Evolutionary conservation across 2,888 invertebrate species (phyloP).

Genomic region (Noctua fimbriata): DNA sequence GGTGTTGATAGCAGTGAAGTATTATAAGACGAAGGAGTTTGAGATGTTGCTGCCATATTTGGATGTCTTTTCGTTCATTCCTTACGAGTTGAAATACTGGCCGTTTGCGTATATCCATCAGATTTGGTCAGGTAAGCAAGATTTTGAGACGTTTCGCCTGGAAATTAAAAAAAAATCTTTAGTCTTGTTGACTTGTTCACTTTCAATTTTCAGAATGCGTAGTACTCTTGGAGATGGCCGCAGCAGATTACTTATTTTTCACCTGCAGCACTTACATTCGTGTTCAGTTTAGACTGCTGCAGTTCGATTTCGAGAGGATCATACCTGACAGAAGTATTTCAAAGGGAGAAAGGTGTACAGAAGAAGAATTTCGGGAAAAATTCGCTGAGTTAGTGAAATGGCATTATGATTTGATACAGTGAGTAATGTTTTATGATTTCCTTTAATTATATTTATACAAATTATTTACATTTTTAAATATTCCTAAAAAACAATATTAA

Average conservation of each 20-base stretch:
- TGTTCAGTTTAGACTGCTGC: constrained; percentile 72
- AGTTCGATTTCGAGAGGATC: constrained; percentile 67
- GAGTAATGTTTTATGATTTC: constrained; percentile 27
- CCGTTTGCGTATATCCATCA: constrained; percentile 74
- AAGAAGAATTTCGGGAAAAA: constrained; percentile 50
- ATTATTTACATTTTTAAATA: too few relatives aligned
- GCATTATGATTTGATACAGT: constrained; percentile 75
- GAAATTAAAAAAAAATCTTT: background rate
- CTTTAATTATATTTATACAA: too few relatives aligned
- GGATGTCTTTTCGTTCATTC: constrained; percentile 72
- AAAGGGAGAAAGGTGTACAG: constrained; percentile 23
- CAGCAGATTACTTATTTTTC: constrained; percentile 74
- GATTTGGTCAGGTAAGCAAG: constrained; percentile 73
- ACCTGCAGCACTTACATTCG: constrained; percentile 74
- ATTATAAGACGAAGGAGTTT: constrained; percentile 69
- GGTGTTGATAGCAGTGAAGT: constrained; percentile 70
- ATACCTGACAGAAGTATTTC: constrained; percentile 49
- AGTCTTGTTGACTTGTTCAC: background rate
- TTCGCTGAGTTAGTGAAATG: constrained; percentile 67
- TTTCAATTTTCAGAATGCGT: constrained; percentile 75
- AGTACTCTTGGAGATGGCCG: constrained; percentile 70
- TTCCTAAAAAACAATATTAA: too few relatives aligned
- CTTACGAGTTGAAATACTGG: constrained; percentile 73
- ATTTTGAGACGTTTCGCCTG: background rate
- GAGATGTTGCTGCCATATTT: constrained; percentile 73